These are phyloP conservation scores for Archocentrus centrarchus DNA, from an alignment of 2,113 vertebrate species.

Conservation along the genomic window DNA sequence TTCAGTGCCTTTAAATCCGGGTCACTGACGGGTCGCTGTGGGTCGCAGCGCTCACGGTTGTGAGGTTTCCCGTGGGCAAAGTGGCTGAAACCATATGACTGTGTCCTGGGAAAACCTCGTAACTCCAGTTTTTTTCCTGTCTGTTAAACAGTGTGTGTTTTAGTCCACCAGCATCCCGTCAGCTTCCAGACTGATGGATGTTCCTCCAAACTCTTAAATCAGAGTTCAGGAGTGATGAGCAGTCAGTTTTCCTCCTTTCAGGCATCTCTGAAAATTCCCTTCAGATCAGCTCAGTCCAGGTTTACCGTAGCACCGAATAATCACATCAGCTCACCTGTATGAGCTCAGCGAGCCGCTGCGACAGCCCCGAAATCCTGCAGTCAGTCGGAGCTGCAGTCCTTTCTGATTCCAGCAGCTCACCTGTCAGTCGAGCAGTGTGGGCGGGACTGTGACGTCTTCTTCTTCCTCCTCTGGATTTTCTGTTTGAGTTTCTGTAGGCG, in stretches of 20 bases:
- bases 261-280: no score
- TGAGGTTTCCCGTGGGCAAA: not conserved
- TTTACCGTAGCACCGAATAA: no score
- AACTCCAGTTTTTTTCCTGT: not conserved
- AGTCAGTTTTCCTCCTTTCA: no score
- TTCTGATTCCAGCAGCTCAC: not conserved
- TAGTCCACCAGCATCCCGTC: no score
- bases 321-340: no score
- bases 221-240: not conserved
- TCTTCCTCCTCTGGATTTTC: constrained; percentile 42
- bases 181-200: not conserved
- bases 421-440: constrained; percentile 45
- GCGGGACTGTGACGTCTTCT: constrained; percentile 36
- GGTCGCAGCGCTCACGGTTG: not conserved
- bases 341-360: not conserved
- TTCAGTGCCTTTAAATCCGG: not conserved
- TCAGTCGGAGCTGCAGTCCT: no score
- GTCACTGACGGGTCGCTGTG: not conserved
- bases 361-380: no score
- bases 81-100: not conserved
- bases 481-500: constrained; percentile 45
- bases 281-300: no score
- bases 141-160: not conserved
- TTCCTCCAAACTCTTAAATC: not conserved
- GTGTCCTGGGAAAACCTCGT: not conserved